Conservation (phyloP, 2,113 vertebrate genomes). For the Capricornis sumatraensis region DNA sequence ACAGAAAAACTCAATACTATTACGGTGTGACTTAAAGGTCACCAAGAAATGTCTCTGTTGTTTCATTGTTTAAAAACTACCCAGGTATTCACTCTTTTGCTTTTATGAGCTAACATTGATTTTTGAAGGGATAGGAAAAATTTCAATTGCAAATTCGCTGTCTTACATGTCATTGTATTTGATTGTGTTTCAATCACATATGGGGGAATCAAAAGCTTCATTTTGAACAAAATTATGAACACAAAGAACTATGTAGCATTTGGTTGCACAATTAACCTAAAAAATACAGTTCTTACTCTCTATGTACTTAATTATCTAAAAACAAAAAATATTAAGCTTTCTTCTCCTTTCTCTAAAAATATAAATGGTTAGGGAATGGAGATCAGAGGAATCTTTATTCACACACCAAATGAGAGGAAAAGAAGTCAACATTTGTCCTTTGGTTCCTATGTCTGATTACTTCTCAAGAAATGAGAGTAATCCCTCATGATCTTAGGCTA, state of each 20-base stretch:
- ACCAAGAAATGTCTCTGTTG: background rate
- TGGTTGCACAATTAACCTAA: background rate
- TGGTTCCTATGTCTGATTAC: background rate
- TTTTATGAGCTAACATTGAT: background rate
- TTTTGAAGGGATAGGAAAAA: background rate
- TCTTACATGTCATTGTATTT: background rate
- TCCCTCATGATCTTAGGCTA: background rate
- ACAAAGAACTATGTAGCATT: background rate
- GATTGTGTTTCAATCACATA: background rate
- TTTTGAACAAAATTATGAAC: background rate
- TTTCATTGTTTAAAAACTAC: background rate
- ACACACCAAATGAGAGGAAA: background rate
- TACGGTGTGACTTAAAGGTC: background rate
- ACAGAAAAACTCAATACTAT: background rate
- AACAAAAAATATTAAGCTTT: background rate
- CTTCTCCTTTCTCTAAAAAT: background rate
- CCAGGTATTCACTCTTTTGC: background rate
- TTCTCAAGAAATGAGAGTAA: background rate
- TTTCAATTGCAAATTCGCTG: background rate
- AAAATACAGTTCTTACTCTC: background rate
- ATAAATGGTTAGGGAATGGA: background rate
- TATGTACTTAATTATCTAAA: background rate
- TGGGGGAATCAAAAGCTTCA: background rate
- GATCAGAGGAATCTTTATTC: background rate
- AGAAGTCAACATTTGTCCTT: background rate